These are phyloP conservation scores for Brachionus rotundiformis DNA, from an alignment of 1,140 invertebrate genomes.

Conservation along the genomic window DNA sequence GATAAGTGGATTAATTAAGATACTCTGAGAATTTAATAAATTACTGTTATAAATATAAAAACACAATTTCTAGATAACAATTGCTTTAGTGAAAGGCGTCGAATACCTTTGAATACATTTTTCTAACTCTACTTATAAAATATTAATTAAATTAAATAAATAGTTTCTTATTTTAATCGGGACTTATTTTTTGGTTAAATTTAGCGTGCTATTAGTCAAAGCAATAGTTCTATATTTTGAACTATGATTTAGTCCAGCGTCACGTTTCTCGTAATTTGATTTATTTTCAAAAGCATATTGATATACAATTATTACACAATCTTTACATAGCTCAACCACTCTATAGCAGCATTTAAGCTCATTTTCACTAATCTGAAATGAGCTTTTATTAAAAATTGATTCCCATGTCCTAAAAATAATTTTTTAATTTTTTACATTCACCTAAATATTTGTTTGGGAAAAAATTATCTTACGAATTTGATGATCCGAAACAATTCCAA, in stretches of 20 bases:
- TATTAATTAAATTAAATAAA: neutral
- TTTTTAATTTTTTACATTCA: neutral
- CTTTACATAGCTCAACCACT: constrained; percentile 62
- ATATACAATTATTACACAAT: constrained; percentile 64
- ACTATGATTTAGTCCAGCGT: neutral
- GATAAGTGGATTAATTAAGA: too few species aligned
- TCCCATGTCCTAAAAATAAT: constrained; percentile 61
- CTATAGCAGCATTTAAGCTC: constrained; percentile 62
- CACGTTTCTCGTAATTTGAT: neutral
- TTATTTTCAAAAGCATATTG: constrained; percentile 62
- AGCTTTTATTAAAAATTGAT: constrained; percentile 62
- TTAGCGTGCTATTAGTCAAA: neutral
- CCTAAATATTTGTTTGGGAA: neutral
- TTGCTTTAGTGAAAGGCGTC: neutral
- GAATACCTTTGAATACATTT: neutral
- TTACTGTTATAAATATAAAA: neutral
- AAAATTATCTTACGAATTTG: constrained; percentile 38
- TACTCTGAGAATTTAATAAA: neutral
- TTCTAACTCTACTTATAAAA: neutral
- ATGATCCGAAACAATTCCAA: constrained; percentile 61
- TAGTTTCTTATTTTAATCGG: neutral
- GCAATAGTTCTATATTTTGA: neutral
- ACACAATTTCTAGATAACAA: neutral
- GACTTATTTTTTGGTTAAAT: neutral
- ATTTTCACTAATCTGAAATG: constrained; percentile 57